A percentile compares a stretch with the other conserved stretches of the same genome.
Conservation (phyloP, 2,113 vertebrate species). For the Loxodonta africana region DNA sequence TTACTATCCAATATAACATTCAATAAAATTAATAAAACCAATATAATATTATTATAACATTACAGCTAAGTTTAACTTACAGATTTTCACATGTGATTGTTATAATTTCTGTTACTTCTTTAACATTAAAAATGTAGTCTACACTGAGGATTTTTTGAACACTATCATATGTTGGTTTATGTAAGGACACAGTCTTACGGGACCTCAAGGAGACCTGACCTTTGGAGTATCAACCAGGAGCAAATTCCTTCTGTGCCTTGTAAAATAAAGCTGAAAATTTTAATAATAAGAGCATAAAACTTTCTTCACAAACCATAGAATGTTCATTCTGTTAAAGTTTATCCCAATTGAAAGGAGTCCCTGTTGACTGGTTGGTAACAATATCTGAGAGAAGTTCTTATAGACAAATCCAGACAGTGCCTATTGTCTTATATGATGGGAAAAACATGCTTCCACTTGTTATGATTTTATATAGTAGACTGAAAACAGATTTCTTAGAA, state of each 20-base stretch:
- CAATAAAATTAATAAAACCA: neutral
- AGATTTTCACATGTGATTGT: neutral
- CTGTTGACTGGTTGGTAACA: conserved; percentile 66
- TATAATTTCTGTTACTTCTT: neutral
- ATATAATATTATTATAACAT: neutral
- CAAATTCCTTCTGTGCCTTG: conserved; percentile 60
- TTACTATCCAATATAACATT: neutral
- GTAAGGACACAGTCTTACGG: conserved; percentile 8
- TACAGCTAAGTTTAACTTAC: neutral
- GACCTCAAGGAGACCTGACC: conserved; percentile 44
- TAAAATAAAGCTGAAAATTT: conserved; percentile 61
- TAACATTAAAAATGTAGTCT: neutral
- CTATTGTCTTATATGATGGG: neutral
- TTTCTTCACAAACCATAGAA: conserved; percentile 75
- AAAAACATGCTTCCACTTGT: conserved; percentile 41
- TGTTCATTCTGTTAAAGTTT: conserved; percentile 19
- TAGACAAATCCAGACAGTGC: conserved; percentile 38
- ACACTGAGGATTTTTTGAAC: conserved; percentile 65
- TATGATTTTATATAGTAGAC: neutral
- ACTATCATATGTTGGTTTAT: conserved; percentile 54
- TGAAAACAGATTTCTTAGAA: conserved; percentile 22
- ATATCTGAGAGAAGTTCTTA: conserved; percentile 65
- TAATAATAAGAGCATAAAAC: conserved; percentile 72
- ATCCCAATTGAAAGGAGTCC: conserved; percentile 48
- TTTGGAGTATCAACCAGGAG: conserved; percentile 58